Percentiles rank a stretch among this genome's conserved stretches.
These are phyloP conservation scores for Apantesis nais DNA, from an alignment of 2,888 invertebrate genomes.

Conservation along the genomic window DNA sequence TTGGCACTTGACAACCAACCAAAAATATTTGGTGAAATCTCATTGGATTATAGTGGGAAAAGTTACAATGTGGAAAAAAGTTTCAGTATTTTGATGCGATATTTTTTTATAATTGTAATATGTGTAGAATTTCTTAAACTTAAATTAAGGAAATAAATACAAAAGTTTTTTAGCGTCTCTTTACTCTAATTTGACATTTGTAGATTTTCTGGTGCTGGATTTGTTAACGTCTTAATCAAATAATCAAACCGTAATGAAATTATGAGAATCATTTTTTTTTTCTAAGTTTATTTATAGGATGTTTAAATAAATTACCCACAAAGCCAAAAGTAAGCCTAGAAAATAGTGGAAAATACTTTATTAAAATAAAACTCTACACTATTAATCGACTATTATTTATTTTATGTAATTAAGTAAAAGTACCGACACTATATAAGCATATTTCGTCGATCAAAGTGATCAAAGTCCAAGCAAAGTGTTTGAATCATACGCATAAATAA, in stretches of 20 bases:
- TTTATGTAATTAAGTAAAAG: neutral
- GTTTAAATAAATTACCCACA: neutral
- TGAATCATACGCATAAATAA: conserved; percentile 35
- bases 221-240: neutral
- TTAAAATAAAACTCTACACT: neutral
- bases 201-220: neutral
- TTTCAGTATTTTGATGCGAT: neutral
- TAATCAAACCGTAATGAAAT: neutral
- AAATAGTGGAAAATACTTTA: neutral
- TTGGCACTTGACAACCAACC: conserved; percentile 63
- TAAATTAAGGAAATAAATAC: neutral
- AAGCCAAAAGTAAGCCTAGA: too few species aligned
- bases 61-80: neutral
- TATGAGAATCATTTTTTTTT: too few species aligned
- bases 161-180: neutral
- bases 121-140: neutral
- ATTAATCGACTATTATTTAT: neutral
- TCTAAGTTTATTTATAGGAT: neutral
- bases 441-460: conserved; percentile 8
- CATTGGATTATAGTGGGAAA: conserved; percentile 6
- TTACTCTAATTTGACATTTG: neutral
- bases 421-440: neutral
- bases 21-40: conserved; percentile 29
- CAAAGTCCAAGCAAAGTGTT: conserved; percentile 45
- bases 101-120: neutral